A percentile compares a stretch with the other conserved stretches of the same genome.
phyloP scores from a whole-genome alignment of 2,888 invertebrate genomes.

The Drosophila affinis region DNA sequence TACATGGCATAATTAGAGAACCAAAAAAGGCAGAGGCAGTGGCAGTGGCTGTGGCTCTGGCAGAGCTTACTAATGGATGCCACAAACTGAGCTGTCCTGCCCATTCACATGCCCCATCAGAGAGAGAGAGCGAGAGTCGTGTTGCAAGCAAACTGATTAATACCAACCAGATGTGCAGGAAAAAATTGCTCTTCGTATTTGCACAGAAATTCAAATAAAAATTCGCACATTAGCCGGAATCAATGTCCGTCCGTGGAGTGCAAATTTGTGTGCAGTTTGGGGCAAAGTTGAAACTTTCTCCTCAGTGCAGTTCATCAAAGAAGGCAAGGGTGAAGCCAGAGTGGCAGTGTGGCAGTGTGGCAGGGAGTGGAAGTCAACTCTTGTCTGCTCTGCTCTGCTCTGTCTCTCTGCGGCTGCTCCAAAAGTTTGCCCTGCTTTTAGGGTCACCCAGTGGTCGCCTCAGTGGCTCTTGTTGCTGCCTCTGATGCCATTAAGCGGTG shows the following conservation, averaged over 20 bases:
- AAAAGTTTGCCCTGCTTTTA: constrained; percentile 59
- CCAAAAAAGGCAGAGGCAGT: constrained; percentile 43
- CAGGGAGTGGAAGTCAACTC: constrained; percentile 52
- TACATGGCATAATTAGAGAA: constrained; percentile 73
- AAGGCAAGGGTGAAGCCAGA: constrained; percentile 4
- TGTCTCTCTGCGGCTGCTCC: constrained; percentile 34
- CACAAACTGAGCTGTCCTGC: constrained; percentile 48
- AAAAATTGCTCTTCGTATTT: constrained; percentile 28
- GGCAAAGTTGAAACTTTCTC: constrained; percentile 67
- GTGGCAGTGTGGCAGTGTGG: constrained; percentile 1
- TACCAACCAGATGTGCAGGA: constrained; percentile 22
- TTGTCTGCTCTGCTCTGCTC: constrained; percentile 50
- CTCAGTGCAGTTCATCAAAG: constrained; percentile 68
- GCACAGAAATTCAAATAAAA: constrained; percentile 68
- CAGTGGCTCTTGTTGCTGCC: constrained; percentile 21
- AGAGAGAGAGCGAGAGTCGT: constrained; percentile 20
- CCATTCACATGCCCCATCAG: neutral
- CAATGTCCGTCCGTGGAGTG: constrained; percentile 38
- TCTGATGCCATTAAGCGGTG: constrained; percentile 24
- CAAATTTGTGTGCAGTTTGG: constrained; percentile 66
- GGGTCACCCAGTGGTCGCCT: constrained; percentile 64
- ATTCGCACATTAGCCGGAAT: constrained; percentile 63
- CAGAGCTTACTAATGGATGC: constrained; percentile 53
- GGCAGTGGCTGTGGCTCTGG: neutral
- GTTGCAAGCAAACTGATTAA: constrained; percentile 53